Base-by-base conservation (phyloP, 2,797 vertebrate species). In the Florisuga fusca region DNA sequence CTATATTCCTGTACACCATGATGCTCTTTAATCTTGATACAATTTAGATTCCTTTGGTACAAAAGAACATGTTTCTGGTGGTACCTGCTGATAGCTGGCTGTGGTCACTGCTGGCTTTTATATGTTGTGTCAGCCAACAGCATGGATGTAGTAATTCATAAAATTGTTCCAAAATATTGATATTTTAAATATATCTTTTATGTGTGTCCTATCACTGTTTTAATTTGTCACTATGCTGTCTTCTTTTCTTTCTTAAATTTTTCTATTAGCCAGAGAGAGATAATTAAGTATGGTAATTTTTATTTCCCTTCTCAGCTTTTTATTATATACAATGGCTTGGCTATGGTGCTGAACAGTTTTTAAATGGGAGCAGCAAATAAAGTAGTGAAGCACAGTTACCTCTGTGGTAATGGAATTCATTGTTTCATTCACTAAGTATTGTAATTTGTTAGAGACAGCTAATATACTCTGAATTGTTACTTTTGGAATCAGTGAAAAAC, bases 361-460 rank as follows among this genome's bases (percentile, higher is more conserved):
- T 59, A 86, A 92, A 88, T 21, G 71, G 71, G 17, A 89, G 29
- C 72, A 73, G 48, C 71, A 84, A 94, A 84, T 88, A 88, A 91
- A 87, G 50, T 71, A 82, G 69, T 67, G 87, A 96, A 91, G 82
- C 85, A 76, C 91, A 84, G 14, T 91, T 91, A 91, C 87, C 71
- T 93, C 85, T 3, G 1, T 79, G 74, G 41, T 93, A 90, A 84
- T 91, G 71, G 71, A 63, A 78, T 90, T 95, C 53, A 29, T 81
- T 84, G 88, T 93, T 96, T 90, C 85, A 88, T 66, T 91, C 59
- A 74, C 84, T 82, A 27, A 88, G 34, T 88, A 59, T 73, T 93
- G 87, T 84, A 75, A 92, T 93, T 94, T 87, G 75, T 94, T 96
- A 84, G 82, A 94, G 90, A 94, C 83, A 89, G n/a, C 90, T 82